These are phyloP conservation scores for Rana temporaria DNA, from an alignment of 2,113 vertebrate species.

Conservation along the genomic window DNA sequence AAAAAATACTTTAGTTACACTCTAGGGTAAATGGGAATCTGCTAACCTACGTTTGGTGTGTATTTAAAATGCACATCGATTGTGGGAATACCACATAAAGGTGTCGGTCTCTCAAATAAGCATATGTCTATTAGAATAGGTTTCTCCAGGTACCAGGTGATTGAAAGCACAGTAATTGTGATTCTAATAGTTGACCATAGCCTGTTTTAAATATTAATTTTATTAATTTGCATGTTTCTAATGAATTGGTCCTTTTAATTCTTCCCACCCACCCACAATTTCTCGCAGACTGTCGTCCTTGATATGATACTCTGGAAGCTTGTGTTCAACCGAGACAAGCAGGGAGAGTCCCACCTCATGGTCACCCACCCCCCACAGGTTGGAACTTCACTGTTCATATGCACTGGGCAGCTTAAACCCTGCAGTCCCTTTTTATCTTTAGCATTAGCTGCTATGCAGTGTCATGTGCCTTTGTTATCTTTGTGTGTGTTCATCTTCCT, in stretches of 20 bases:
- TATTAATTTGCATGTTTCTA: conserved; percentile 65
- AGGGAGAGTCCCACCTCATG: conserved; percentile 85
- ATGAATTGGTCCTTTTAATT: conserved; percentile 84
- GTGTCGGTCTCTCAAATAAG: background rate
- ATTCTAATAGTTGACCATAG: conserved; percentile 24
- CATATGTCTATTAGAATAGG: conserved; percentile 33
- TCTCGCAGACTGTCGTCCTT: conserved; percentile 97
- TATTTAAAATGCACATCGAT: too few relatives aligned
- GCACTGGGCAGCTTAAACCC: conserved; percentile 48
- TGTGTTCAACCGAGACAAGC: conserved; percentile 97
- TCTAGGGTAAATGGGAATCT: too few relatives aligned
- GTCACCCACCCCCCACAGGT: conserved; percentile 91
- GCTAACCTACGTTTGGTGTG: too few relatives aligned
- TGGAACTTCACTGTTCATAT: conserved; percentile 77
- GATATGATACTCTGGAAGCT: conserved; percentile 98
- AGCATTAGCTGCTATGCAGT: conserved; percentile 56
- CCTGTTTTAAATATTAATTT: conserved; percentile 54
- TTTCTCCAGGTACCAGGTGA: background rate
- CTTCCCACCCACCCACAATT: conserved; percentile 80
- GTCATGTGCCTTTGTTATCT: conserved; percentile 9
- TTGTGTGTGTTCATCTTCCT: conserved; percentile 56
- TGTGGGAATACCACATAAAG: too few relatives aligned
- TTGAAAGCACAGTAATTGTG: conserved; percentile 25
- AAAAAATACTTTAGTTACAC: too few relatives aligned
- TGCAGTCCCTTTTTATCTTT: conserved; percentile 16